Evolutionary conservation across 2,888 invertebrate genomes (phyloP), one percentile per base, ranked within the genome.

Genomic region (Marronus borbonicus): DNA sequence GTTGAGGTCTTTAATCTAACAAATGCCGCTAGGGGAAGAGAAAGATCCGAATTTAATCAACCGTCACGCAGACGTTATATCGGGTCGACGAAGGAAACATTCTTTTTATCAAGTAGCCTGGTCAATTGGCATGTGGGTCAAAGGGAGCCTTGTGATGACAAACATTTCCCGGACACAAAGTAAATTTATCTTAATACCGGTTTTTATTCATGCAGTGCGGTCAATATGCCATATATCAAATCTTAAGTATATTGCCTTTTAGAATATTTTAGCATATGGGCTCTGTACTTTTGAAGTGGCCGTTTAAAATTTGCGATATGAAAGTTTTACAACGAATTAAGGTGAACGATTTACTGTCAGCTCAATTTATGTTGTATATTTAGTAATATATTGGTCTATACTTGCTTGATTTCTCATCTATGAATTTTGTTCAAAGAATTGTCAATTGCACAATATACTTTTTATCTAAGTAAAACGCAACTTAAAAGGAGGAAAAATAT

Each of bases 121-220:
- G 58, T 58, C 55, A 58, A 31, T 39, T 74, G 72, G 58, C 72
- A 60, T 49, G 62, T 44, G 72, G 72, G 72, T 74, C 72, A 74
- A 74, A 74, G 60, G 72, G 62, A 60, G 72, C 24, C 72, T 74
- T 60, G 62, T 74, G 72, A 74, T 74, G 72, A 74, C 60, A 74
- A 74, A 60, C 72, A 74, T 74, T 60, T 74, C 72, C 60, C 49
- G 60, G 72, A 74, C 62, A 74, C 72, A 74, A 74, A 74, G 72
- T 58, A 74, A 74, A 74, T 74, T 74, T 60, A 74, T 74, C 72
- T 74, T 44, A 74, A 74, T 74, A 74, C 60, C 49, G 72, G 44
- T 28, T 74, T 60, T 60, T 60, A 74, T 74, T 74, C 72, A 60
- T 74, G 72, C 44, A 60, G 3, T 60, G 44, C 60, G 60, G 72